Evolutionary conservation across 2,113 vertebrate genomes (phyloP).

Genomic region (Gulo gulo): DNA sequence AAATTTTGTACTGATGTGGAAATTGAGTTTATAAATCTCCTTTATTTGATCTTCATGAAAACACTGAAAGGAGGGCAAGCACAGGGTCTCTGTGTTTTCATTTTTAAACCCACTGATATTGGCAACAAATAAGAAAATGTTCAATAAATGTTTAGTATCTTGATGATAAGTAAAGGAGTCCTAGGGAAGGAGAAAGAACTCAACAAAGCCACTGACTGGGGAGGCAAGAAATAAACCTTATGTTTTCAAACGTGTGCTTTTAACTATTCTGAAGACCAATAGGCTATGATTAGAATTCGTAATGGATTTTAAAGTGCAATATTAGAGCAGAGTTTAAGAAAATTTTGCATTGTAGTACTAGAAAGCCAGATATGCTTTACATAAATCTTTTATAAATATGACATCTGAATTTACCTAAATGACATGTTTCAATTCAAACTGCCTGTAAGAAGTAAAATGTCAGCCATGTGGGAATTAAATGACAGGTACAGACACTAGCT

Average conservation of each 20-base stretch:
- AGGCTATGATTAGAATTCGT: not conserved
- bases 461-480: not conserved
- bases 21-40: not conserved
- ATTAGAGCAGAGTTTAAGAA: not conserved
- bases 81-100: not conserved
- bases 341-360: not conserved
- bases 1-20: not conserved
- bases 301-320: not conserved
- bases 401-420: conserved; percentile 4
- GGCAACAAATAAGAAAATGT: not conserved
- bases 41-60: not conserved
- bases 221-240: not conserved
- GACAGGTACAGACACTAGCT: not conserved
- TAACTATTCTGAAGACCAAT: not conserved
- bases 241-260: not conserved
- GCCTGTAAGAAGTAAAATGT: not conserved
- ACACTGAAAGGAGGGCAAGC: not conserved
- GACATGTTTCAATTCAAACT: not conserved
- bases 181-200: not conserved
- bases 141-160: not conserved
- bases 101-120: not conserved
- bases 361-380: not conserved
- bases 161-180: not conserved
- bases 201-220: not conserved
- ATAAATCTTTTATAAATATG: not conserved